phyloP scores from a whole-genome alignment of 1,140 invertebrate species.

The Drosophila watanabei region DNA sequence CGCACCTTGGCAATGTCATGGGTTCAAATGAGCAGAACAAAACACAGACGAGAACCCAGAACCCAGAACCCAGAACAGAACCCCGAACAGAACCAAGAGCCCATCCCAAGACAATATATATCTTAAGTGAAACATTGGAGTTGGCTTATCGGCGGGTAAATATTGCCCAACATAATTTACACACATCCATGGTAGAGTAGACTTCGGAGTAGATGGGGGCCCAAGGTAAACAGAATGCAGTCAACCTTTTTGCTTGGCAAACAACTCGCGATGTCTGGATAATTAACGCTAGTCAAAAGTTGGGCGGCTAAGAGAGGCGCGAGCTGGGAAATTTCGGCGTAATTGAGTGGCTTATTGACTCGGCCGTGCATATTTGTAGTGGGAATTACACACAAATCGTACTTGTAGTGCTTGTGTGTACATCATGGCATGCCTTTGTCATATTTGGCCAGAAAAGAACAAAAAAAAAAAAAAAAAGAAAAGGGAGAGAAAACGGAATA shows the following conservation, averaged over 20 bases:
- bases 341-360: slow-evolving; percentile 78
- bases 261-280: slow-evolving; percentile 62
- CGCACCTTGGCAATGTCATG: slow-evolving; percentile 64
- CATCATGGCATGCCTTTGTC: slow-evolving; percentile 20
- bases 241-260: slow-evolving; percentile 68
- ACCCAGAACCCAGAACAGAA: slow-evolving; percentile 6
- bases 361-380: slow-evolving; percentile 32
- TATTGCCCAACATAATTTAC: slow-evolving; percentile 81
- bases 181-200: slow-evolving; percentile 29
- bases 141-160: slow-evolving; percentile 67
- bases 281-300: slow-evolving; percentile 65
- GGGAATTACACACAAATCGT: slow-evolving; percentile 31
- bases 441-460: slow-evolving; percentile 51
- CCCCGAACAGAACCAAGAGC: slow-evolving; percentile 4
- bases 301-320: slow-evolving; percentile 5
- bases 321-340: slow-evolving; percentile 72
- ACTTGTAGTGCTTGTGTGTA: slow-evolving; percentile 31
- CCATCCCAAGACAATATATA: slow-evolving; percentile 36
- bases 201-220: background rate
- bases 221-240: slow-evolving; percentile 76
- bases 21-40: slow-evolving; percentile 6
- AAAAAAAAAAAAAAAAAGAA: too few relatives aligned
- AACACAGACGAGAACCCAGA: slow-evolving; percentile 12
- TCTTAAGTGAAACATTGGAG: slow-evolving; percentile 67
- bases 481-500: slow-evolving; percentile 27